Evolutionary conservation across 2,888 invertebrate genomes (phyloP).

Genomic region (Calliopum simillimum): DNA sequence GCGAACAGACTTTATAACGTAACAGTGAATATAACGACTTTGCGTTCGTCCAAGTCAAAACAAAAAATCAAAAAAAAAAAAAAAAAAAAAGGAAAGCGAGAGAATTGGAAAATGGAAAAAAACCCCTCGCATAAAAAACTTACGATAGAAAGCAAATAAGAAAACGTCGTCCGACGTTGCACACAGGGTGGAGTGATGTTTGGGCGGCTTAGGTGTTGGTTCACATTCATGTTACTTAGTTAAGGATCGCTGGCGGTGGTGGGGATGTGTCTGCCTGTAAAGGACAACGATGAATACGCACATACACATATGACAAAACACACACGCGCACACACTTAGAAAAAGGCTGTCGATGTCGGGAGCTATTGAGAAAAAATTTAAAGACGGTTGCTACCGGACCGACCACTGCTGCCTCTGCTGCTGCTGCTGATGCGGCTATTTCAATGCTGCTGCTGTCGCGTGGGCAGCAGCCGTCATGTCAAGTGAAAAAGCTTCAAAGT

Average conservation of each 20-base stretch:
- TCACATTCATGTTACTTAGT: too few species aligned
- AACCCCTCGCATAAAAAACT: background rate
- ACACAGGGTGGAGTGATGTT: too few species aligned
- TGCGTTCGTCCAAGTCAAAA: slow-evolving; percentile 26
- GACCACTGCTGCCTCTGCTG: background rate
- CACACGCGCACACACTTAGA: background rate
- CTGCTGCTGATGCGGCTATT: background rate
- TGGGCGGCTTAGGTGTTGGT: too few species aligned
- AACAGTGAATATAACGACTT: slow-evolving; percentile 26
- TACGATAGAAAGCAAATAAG: background rate
- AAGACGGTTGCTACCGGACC: slow-evolving; percentile 26
- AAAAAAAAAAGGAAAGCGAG: too few species aligned
- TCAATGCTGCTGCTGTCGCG: slow-evolving; percentile 15
- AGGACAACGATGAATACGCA: too few species aligned
- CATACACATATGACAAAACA: background rate
- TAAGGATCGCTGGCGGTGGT: too few species aligned
- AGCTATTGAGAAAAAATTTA: slow-evolving; percentile 13
- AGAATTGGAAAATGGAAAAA: background rate
- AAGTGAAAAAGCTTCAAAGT: slow-evolving; percentile 28
- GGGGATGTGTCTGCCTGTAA: too few species aligned
- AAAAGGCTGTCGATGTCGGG: slow-evolving; percentile 25
- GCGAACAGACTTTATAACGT: background rate
- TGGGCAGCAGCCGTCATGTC: slow-evolving; percentile 21
- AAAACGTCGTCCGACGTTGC: background rate
- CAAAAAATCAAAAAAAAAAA: slow-evolving; percentile 15